Evolutionary conservation across 2,797 vertebrate species (phyloP).

Genomic region (Lepidocolaptes lacrymiger): DNA sequence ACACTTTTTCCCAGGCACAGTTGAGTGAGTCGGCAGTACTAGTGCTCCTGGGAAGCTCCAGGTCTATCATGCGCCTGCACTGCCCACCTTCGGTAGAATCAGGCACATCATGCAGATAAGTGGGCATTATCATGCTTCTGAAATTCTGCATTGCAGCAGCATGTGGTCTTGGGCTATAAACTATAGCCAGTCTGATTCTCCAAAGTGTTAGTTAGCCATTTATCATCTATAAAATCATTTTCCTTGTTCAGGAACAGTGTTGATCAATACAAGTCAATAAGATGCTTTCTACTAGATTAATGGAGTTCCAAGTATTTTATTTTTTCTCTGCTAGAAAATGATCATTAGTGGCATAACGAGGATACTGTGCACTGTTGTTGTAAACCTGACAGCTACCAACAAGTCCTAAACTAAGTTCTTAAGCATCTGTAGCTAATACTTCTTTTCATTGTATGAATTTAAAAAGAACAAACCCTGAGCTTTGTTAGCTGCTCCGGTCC

Average conservation of each 20-base stretch:
- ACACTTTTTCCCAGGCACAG: neutral
- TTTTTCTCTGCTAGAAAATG: neutral
- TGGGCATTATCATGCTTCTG: neutral
- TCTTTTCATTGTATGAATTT: neutral
- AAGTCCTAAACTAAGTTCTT: neutral
- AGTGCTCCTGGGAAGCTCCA: neutral
- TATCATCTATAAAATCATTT: slow-evolving; percentile 8
- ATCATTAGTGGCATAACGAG: neutral
- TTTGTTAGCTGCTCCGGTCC: neutral
- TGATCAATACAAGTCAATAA: neutral
- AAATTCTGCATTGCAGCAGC: neutral
- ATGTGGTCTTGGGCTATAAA: neutral
- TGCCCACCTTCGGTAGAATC: neutral
- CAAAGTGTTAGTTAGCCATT: neutral
- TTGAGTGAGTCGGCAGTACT: neutral
- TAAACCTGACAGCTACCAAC: neutral
- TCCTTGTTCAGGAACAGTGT: neutral
- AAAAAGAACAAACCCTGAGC: neutral
- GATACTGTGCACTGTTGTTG: neutral
- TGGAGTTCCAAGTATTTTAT: neutral
- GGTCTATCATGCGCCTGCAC: neutral
- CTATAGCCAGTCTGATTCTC: neutral
- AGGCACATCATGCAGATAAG: neutral
- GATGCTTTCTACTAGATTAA: neutral
- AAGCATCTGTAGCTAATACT: neutral